A percentile compares a stretch with the other conserved stretches of the same genome.
Evolutionary conservation across 2,888 invertebrate species (phyloP).

Genomic region (Chesias legatella): DNA sequence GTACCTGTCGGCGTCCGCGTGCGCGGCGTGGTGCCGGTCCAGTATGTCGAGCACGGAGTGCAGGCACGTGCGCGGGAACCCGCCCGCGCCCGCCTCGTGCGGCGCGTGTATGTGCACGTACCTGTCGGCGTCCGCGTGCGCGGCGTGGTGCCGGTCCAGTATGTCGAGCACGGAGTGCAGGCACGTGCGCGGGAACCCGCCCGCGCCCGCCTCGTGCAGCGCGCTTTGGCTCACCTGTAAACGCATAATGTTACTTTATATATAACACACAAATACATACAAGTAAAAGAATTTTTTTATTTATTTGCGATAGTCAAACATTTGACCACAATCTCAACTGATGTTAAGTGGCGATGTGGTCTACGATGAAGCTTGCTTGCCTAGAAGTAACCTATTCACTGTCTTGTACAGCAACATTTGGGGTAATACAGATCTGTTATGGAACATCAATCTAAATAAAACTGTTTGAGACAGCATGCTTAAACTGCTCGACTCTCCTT

Average conservation of each 20-base stretch:
- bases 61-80: constrained; percentile 87
- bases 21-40: constrained; percentile 81
- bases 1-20: constrained; percentile 47
- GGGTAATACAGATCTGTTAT: no score
- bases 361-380: no score
- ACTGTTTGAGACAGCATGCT: no score
- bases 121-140: constrained; percentile 49
- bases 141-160: constrained; percentile 83
- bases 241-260: constrained; percentile 1
- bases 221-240: constrained; percentile 86
- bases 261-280: no score
- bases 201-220: constrained; percentile 88
- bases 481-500: no score
- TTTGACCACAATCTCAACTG: no score
- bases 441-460: no score
- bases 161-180: constrained; percentile 88
- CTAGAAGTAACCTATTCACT: no score
- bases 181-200: constrained; percentile 87
- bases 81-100: constrained; percentile 88
- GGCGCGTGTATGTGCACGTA: constrained; percentile 74
- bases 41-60: constrained; percentile 88
- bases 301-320: no score
- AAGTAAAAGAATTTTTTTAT: no score
- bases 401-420: no score
- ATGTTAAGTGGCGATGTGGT: no score